A percentile compares a stretch with the other conserved stretches of the same genome.
These are phyloP conservation scores for Ichneumoninae sp. DNA, from an alignment of 2,888 invertebrate genomes.

Conservation along the genomic window DNA sequence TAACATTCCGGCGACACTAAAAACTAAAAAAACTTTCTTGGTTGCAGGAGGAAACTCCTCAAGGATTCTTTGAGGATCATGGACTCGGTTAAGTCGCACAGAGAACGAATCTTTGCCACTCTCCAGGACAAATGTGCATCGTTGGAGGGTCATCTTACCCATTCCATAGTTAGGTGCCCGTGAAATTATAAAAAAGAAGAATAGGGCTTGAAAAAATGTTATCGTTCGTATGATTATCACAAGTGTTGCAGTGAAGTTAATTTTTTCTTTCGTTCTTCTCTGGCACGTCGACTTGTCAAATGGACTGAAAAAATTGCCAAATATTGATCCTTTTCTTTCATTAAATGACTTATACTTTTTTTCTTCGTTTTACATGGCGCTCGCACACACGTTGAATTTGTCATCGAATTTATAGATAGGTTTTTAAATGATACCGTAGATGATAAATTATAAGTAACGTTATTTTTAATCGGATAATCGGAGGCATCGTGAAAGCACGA, in stretches of 20 bases:
- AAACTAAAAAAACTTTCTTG: slow-evolving; percentile 79
- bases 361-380: slow-evolving; percentile 16
- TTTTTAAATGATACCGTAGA: slow-evolving; percentile 30
- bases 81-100: slow-evolving; percentile 87
- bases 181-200: slow-evolving; percentile 31
- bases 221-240: slow-evolving; percentile 51
- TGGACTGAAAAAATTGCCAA: slow-evolving; percentile 32
- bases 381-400: slow-evolving; percentile 36
- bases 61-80: slow-evolving; percentile 99
- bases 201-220: slow-evolving; percentile 57
- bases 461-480: slow-evolving; percentile 13
- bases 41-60: slow-evolving; percentile 99
- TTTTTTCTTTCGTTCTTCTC: slow-evolving; percentile 20
- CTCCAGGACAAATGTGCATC: slow-evolving; percentile 49
- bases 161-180: slow-evolving; percentile 53
- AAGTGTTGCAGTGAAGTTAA: slow-evolving; percentile 34
- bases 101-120: slow-evolving; percentile 22
- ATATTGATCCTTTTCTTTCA: slow-evolving; percentile 10
- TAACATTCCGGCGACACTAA: slow-evolving; percentile 26
- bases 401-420: slow-evolving; percentile 41
- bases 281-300: slow-evolving; percentile 24
- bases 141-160: slow-evolving; percentile 55
- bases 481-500: slow-evolving; percentile 20
- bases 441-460: slow-evolving; percentile 10
- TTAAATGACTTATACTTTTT: slow-evolving; percentile 26